Evolutionary conservation across 2,113 vertebrate genomes (phyloP).

Genomic region (Henicopernis longicauda): DNA sequence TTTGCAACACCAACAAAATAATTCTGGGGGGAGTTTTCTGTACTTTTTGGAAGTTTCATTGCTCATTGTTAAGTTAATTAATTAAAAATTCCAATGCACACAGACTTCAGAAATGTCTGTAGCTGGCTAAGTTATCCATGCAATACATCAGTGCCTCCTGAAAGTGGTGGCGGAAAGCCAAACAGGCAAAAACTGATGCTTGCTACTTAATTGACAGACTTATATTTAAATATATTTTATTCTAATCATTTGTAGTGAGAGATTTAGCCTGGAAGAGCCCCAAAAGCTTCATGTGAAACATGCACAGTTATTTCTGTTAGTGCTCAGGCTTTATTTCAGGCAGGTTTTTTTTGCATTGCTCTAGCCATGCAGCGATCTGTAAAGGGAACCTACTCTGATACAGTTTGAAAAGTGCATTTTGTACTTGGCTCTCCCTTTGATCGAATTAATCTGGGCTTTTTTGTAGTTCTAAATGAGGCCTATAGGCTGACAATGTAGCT

Average conservation of each 20-base stretch:
- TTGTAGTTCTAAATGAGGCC: conserved; percentile 81
- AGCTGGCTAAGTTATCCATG: neutral
- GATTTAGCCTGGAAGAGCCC: conserved; percentile 34
- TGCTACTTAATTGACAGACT: conserved; percentile 40
- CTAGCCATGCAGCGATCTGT: conserved; percentile 70
- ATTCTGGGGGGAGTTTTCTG: neutral
- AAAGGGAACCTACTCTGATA: conserved; percentile 79
- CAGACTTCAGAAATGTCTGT: neutral
- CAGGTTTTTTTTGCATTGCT: conserved; percentile 32
- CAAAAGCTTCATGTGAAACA: conserved; percentile 49
- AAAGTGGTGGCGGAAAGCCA: conserved; percentile 1
- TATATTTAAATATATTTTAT: conserved; percentile 64
- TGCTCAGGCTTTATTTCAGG: conserved; percentile 60
- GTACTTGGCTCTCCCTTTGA: conserved; percentile 83
- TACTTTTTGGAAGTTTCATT: neutral
- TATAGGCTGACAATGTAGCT: conserved; percentile 81
- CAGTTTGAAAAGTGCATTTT: conserved; percentile 86
- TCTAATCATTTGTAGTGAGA: conserved; percentile 50
- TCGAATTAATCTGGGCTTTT: conserved; percentile 83
- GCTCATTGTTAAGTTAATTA: neutral
- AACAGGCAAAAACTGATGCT: neutral
- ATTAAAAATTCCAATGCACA: neutral
- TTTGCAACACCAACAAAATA: neutral
- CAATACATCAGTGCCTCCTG: neutral
- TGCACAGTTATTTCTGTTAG: conserved; percentile 49